These are phyloP conservation scores for Furcula furcula DNA, from an alignment of 2,888 invertebrate species.

Conservation along the genomic window DNA sequence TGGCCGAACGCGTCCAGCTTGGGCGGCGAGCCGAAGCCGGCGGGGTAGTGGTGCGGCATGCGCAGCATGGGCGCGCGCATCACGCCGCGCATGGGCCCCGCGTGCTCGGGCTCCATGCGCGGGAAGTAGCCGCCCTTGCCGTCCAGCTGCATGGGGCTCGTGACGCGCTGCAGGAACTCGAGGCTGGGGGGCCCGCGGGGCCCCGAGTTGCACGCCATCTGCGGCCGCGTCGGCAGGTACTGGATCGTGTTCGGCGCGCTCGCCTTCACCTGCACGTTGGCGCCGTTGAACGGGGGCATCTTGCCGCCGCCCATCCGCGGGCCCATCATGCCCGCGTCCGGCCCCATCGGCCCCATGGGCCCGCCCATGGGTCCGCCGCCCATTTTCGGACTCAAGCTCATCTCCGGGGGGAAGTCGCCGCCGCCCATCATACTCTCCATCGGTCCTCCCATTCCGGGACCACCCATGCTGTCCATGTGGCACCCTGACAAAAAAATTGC, in stretches of 20 bases:
- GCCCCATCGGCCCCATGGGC: slow-evolving; percentile 76
- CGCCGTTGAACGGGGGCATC: slow-evolving; percentile 82
- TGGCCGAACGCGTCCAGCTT: slow-evolving; percentile 64
- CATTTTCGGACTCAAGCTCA: slow-evolving; percentile 86
- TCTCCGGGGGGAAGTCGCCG: slow-evolving; percentile 74
- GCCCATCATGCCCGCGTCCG: slow-evolving; percentile 84
- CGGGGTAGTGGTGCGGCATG: slow-evolving; percentile 75
- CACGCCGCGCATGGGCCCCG: slow-evolving; percentile 74
- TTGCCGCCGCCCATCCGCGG: slow-evolving; percentile 83
- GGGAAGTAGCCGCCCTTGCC: slow-evolving; percentile 85
- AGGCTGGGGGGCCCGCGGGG: slow-evolving; percentile 93
- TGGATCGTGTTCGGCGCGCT: slow-evolving; percentile 99
- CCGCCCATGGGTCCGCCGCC: slow-evolving; percentile 78
- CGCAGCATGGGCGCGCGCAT: slow-evolving; percentile 69
- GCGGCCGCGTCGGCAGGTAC: slow-evolving; percentile 97
- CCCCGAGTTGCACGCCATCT: slow-evolving; percentile 85
- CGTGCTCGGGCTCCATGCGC: slow-evolving; percentile 77
- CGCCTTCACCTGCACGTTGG: slow-evolving; percentile 96
- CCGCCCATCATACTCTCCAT: slow-evolving; percentile 80
- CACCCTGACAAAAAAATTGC: slow-evolving; percentile 55
- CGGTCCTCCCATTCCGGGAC: slow-evolving; percentile 76
- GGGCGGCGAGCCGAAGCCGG: slow-evolving; percentile 72
- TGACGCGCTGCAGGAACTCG: slow-evolving; percentile 94
- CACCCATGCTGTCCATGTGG: slow-evolving; percentile 78
- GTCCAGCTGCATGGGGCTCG: slow-evolving; percentile 91